Conservation (phyloP, 2,113 vertebrate species). For the Glaucomys volans region DNA sequence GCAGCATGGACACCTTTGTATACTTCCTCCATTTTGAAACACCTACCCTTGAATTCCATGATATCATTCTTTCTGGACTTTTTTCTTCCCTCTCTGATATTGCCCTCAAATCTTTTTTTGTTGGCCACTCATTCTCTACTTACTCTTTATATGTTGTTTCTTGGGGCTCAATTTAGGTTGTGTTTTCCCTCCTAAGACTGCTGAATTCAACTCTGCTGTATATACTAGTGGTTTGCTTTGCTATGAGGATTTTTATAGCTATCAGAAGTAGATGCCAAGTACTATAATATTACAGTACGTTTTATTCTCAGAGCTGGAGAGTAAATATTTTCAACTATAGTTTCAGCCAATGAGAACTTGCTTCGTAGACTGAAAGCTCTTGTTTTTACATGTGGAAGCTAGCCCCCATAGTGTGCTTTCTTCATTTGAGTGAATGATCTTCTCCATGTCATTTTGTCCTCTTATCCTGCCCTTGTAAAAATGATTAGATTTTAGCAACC, state of each 20-base stretch:
- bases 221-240: slow-evolving; percentile 30
- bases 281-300: background rate
- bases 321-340: background rate
- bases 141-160: background rate
- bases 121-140: background rate
- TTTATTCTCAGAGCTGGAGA: slow-evolving; percentile 40
- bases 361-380: background rate
- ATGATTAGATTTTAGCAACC: slow-evolving; percentile 4
- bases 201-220: background rate
- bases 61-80: slow-evolving; percentile 35
- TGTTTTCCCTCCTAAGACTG: background rate
- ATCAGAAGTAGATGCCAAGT: background rate
- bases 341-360: background rate
- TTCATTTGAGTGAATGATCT: background rate
- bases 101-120: background rate
- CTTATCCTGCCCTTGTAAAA: background rate
- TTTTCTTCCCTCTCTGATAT: background rate
- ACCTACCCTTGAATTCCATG: background rate
- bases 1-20: background rate
- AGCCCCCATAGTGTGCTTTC: background rate
- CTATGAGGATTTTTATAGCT: slow-evolving; percentile 11
- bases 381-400: background rate
- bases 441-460: background rate
- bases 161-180: background rate
- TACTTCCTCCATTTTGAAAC: background rate